phyloP scores from a whole-genome alignment of 2,113 vertebrate genomes.

The Ictalurus punctatus region DNA sequence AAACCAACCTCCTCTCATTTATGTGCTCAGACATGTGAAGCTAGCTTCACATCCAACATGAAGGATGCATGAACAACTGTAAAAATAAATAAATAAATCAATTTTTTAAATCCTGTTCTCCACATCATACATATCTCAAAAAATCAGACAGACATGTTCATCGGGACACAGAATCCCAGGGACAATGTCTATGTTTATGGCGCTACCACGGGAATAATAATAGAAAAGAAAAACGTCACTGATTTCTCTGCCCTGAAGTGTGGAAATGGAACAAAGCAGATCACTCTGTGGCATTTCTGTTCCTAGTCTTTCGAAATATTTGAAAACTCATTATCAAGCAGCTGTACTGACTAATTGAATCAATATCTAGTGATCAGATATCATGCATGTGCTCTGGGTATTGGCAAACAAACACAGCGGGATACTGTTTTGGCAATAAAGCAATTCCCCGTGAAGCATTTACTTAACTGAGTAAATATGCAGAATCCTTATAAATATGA shows the following conservation, averaged over 20 bases:
- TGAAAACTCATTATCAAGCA: conserved; percentile 55
- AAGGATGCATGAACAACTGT: conserved; percentile 18
- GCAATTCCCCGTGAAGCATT: conserved; percentile 41
- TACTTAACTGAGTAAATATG: conserved; percentile 52
- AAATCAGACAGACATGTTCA: conserved; percentile 17
- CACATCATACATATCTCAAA: conserved; percentile 32
- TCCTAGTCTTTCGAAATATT: conserved; percentile 47
- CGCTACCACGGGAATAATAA: not conserved
- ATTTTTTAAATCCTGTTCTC: not conserved
- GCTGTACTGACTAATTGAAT: conserved; percentile 56
- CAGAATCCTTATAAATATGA: conserved; percentile 47
- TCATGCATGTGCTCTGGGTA: conserved; percentile 25
- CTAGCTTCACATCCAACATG: not conserved
- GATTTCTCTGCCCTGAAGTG: conserved; percentile 38
- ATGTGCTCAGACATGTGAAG: not conserved
- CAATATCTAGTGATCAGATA: conserved; percentile 55
- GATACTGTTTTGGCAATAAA: conserved; percentile 37
- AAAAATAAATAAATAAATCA: not conserved
- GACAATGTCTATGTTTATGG: not conserved
- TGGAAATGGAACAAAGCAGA: conserved; percentile 45
- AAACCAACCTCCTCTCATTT: not conserved
- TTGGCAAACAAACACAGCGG: conserved; percentile 40
- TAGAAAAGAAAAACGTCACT: conserved; percentile 9
- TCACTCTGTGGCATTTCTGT: conserved; percentile 42
- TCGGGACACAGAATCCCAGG: not conserved